phyloP scores from a whole-genome alignment of 2,888 invertebrate species.

The Calameuta pallipes region DNA sequence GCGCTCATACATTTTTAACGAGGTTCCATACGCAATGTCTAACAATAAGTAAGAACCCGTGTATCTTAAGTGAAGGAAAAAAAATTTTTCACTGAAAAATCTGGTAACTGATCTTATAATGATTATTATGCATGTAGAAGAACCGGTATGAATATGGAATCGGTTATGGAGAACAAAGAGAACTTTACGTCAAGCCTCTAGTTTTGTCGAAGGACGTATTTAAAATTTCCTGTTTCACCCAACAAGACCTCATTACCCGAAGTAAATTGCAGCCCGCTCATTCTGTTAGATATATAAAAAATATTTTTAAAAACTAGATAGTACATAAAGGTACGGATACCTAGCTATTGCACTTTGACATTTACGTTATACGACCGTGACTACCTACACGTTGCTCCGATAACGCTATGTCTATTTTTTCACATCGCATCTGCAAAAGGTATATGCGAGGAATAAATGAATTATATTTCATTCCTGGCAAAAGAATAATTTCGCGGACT shows the following conservation, averaged over 20 bases:
- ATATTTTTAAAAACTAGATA: neutral
- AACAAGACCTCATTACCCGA: conserved; percentile 23
- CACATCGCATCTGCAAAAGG: neutral
- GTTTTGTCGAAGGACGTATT: neutral
- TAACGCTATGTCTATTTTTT: neutral
- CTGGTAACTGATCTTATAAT: neutral
- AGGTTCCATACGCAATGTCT: neutral
- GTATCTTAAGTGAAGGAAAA: neutral
- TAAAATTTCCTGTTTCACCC: neutral
- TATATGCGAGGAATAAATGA: neutral
- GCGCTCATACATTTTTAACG: neutral
- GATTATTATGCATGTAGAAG: neutral
- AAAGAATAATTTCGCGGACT: neutral
- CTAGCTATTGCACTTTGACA: neutral
- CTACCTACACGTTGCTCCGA: neutral
- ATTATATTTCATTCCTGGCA: neutral
- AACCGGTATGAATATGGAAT: neutral
- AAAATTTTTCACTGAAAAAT: neutral
- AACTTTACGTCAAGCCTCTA: neutral
- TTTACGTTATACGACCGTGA: neutral
- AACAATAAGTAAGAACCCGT: neutral
- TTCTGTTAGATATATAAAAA: neutral
- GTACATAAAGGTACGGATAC: neutral
- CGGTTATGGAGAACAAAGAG: neutral
- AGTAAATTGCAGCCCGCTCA: conserved; percentile 12